Evolutionary conservation across 2,888 invertebrate genomes (phyloP), one percentile per base, ranked within the genome.

Genomic region (Nysson spinosus): DNA sequence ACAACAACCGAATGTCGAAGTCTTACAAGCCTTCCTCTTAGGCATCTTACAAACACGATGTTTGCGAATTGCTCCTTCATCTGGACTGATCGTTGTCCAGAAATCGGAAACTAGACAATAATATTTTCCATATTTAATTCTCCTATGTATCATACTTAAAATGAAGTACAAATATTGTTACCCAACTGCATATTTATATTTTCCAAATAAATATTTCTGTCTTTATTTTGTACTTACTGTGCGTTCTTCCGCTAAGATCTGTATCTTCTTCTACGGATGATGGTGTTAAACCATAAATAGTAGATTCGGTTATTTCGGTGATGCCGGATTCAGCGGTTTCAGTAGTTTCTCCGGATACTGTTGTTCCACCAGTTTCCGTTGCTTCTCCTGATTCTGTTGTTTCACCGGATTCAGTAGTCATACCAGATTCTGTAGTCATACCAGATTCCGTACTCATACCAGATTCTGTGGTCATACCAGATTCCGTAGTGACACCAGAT

Each of bases 1-100:
- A 82, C 97, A 97, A 83, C 97, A 97, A 3, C 96, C 96, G 81
- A 92, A 96, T 75, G 90, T 87, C 5, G 92, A 89, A 7, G 88
- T 89, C 9, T 88, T 88, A 78, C 96, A 96, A n/a, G 88, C 88
- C 79, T 90, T 90, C 78, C 89, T 90, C 68, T 87, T 90, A 46
- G 86, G 88, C 0, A 89, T 88, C 74, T 91, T 92, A 82, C 93
- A 94, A 81, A 89, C 89, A 6, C 87, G 87, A 0, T 86, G 83
- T 65, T 87, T 88, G 24, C 80, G 84, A 43, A 88, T 89, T 0
- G 88, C 87, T 5, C 83, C 89, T 32, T 92, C 87, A 0, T 90
- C 87, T 1, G 89, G 88, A 55, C 91, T 89, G 0, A 90, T 85
- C 0, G 91, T 88, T n/a, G 87, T 88, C 88, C 90, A 91, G 1